phyloP scores from a whole-genome alignment of 1,140 invertebrate genomes.

The Philopotamus ludificatus region DNA sequence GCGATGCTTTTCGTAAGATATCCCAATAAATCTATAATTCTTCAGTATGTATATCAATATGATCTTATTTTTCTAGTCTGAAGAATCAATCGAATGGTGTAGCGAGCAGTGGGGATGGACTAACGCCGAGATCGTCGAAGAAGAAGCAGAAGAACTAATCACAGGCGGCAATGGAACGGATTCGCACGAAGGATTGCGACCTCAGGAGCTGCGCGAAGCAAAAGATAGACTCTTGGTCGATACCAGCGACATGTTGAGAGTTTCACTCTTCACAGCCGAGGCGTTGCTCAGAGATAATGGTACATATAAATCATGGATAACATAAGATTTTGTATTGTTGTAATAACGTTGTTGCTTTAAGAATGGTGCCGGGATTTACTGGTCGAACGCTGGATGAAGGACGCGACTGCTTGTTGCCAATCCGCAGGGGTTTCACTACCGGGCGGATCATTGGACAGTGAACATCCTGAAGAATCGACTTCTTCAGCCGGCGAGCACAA shows the following conservation, averaged over 20 bases:
- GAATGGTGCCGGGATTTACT: slow-evolving; percentile 73
- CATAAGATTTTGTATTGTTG: neutral
- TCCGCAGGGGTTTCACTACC: slow-evolving; percentile 67
- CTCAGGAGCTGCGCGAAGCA: slow-evolving; percentile 73
- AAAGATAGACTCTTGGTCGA: slow-evolving; percentile 73
- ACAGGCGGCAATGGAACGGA: slow-evolving; percentile 48
- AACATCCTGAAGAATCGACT: slow-evolving; percentile 32
- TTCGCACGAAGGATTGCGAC: slow-evolving; percentile 64
- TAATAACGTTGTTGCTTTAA: slow-evolving; percentile 42
- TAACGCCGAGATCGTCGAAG: slow-evolving; percentile 27
- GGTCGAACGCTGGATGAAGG: slow-evolving; percentile 70
- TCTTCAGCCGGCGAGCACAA: slow-evolving; percentile 13
- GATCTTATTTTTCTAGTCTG: slow-evolving; percentile 23
- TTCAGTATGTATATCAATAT: neutral
- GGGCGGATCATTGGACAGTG: slow-evolving; percentile 37
- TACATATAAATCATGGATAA: slow-evolving; percentile 46
- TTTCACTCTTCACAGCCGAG: slow-evolving; percentile 73
- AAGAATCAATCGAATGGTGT: slow-evolving; percentile 37
- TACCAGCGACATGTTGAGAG: slow-evolving; percentile 73
- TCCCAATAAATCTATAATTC: neutral
- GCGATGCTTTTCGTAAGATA: slow-evolving; percentile 36
- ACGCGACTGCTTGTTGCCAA: slow-evolving; percentile 67
- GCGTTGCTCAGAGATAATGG: slow-evolving; percentile 69
- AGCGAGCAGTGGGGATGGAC: slow-evolving; percentile 34
- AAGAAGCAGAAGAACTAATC: slow-evolving; percentile 49